Conservation (phyloP, 2,113 vertebrate genomes). For the Morone saxatilis region DNA sequence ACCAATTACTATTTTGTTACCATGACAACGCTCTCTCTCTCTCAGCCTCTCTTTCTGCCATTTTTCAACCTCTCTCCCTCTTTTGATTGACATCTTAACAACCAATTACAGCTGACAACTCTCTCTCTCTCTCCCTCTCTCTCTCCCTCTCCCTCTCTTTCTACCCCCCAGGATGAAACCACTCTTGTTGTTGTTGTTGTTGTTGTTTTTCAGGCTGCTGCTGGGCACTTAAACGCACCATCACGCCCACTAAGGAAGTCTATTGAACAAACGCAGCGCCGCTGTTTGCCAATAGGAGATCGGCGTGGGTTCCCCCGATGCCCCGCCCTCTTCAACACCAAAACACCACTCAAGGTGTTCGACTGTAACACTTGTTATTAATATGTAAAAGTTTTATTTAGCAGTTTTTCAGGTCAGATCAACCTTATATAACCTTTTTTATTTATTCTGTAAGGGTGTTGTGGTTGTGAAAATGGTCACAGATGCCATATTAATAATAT, state of each 20-base stretch:
- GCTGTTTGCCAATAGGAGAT: conserved; percentile 47
- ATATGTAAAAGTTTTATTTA: too few species aligned
- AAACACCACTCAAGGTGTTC: neutral
- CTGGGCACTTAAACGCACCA: conserved; percentile 14
- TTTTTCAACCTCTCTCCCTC: neutral
- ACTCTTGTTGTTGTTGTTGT: neutral
- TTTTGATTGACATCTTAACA: neutral
- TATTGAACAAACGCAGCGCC: neutral
- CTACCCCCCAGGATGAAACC: neutral
- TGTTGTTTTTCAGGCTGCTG: neutral
- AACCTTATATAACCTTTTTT: too few species aligned
- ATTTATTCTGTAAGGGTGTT: too few species aligned
- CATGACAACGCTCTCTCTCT: neutral
- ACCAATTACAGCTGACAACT: neutral
- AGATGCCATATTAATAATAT: too few species aligned
- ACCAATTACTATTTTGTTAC: conserved; percentile 8
- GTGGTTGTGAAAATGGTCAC: too few species aligned
- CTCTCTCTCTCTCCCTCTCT: neutral
- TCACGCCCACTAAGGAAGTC: neutral
- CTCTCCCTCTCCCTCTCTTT: neutral
- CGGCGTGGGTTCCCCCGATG: neutral
- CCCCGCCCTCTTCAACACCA: neutral
- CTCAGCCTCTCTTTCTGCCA: neutral
- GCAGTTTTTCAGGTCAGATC: too few species aligned
- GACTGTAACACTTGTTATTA: too few species aligned